Conservation (phyloP, 2,113 vertebrate genomes). For the Periophthalmodon schlosseri region DNA sequence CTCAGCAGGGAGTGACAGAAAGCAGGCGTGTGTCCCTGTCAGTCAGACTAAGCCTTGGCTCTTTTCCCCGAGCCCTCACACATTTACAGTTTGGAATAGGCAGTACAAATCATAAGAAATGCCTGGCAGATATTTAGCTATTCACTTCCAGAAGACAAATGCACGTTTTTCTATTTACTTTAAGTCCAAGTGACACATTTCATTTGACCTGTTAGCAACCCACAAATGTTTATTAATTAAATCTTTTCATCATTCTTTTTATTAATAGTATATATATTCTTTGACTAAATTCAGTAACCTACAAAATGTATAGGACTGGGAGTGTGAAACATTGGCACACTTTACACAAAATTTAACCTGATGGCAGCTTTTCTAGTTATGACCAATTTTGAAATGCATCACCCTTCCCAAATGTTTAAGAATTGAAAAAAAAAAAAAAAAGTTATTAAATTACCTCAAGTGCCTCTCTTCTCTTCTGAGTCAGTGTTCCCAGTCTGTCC, state of each 20-base stretch:
- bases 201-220: conserved; percentile 21
- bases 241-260: too few relatives aligned
- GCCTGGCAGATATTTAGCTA: conserved; percentile 43
- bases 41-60: conserved; percentile 69
- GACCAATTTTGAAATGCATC: neutral
- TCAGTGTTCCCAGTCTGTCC: conserved; percentile 94
- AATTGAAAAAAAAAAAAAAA: neutral
- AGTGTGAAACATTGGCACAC: conserved; percentile 51
- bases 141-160: conserved; percentile 28
- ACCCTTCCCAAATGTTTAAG: neutral
- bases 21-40: conserved; percentile 59
- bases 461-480: conserved; percentile 93
- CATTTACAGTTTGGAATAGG: conserved; percentile 54
- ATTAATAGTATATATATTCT: too few relatives aligned
- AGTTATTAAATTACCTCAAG: conserved; percentile 82
- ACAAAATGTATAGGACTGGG: neutral
- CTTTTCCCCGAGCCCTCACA: conserved; percentile 48
- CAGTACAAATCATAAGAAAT: conserved; percentile 57
- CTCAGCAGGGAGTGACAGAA: conserved; percentile 28
- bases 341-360: conserved; percentile 22
- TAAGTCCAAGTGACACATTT: conserved; percentile 23
- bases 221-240: neutral
- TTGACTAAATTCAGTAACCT: too few relatives aligned
- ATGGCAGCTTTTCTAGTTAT: neutral
- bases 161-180: conserved; percentile 39